phyloP scores from a whole-genome alignment of 2,888 invertebrate genomes.

The Eutolmus rufibarbis region DNA sequence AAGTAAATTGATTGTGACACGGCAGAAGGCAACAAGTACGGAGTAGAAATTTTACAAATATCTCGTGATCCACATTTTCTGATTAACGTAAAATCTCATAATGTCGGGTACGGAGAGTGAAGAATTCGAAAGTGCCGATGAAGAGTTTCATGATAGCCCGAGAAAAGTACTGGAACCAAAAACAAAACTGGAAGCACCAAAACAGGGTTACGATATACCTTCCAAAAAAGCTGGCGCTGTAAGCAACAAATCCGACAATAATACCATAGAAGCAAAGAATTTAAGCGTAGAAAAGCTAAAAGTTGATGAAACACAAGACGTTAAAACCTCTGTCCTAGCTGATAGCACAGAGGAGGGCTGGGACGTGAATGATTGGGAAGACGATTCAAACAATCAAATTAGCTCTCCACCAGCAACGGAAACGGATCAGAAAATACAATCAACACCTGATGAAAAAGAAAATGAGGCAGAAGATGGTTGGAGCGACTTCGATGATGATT shows the following conservation, averaged over 20 bases:
- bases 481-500: conserved; percentile 67
- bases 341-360: conserved; percentile 36
- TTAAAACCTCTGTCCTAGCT: not conserved
- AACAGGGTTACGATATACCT: not conserved
- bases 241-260: not conserved
- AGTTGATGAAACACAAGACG: not conserved
- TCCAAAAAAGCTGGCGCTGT: not conserved
- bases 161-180: not conserved
- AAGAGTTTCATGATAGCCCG: conserved; percentile 65
- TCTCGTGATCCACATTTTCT: not conserved
- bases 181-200: not conserved
- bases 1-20: not conserved
- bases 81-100: not conserved
- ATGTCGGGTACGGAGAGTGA: conserved; percentile 72
- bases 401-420: not conserved
- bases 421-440: not conserved
- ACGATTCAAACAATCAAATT: conserved; percentile 15
- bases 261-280: not conserved
- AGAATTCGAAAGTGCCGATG: conserved; percentile 80
- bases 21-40: not conserved
- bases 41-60: not conserved
- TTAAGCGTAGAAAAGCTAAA: not conserved
- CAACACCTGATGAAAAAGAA: conserved; percentile 6
- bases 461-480: conserved; percentile 59
- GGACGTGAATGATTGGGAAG: conserved; percentile 42